Evolutionary conservation across 2,888 invertebrate species (phyloP).

Genomic region (Lasioglossum calceatum): DNA sequence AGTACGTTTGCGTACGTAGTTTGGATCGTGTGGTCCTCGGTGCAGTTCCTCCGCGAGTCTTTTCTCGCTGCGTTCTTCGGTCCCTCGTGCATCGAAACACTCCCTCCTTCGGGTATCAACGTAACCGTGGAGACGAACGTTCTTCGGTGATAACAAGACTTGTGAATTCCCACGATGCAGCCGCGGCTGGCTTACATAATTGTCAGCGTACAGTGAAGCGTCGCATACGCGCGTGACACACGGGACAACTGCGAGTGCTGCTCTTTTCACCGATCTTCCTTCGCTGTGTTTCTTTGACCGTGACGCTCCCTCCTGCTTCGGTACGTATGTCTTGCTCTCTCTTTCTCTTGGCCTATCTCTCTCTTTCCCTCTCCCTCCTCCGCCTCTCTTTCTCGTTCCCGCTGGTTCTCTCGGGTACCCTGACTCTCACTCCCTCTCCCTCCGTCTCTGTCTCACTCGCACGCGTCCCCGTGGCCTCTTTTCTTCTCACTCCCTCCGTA

Average conservation of each 20-base stretch:
- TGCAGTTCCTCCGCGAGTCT: conserved; percentile 30
- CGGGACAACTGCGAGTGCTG: conserved; percentile 52
- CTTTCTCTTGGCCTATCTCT: conserved; percentile 3
- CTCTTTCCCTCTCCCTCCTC: background rate
- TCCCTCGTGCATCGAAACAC: conserved; percentile 23
- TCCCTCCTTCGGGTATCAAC: conserved; percentile 5
- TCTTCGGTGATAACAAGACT: conserved; percentile 26
- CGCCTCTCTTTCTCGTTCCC: background rate
- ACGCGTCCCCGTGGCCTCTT: conserved; percentile 35
- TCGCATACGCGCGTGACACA: conserved; percentile 63
- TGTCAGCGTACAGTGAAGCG: conserved; percentile 61
- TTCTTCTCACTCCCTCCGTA: conserved; percentile 51
- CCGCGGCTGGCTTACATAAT: conserved; percentile 76
- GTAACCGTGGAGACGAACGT: background rate
- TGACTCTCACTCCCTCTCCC: background rate
- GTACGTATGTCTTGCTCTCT: conserved; percentile 44
- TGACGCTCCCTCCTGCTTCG: conserved; percentile 30
- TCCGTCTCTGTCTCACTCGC: conserved; percentile 34
- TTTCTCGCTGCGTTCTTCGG: conserved; percentile 29
- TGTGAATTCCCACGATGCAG: conserved; percentile 56
- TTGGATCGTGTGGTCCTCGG: conserved; percentile 15
- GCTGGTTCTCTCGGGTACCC: background rate
- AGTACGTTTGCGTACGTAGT: conserved; percentile 69
- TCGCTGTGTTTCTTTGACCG: conserved; percentile 28
- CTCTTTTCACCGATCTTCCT: conserved; percentile 44